Evolutionary conservation across 2,888 invertebrate species (phyloP).

Genomic region (Eustalomyia histrio): DNA sequence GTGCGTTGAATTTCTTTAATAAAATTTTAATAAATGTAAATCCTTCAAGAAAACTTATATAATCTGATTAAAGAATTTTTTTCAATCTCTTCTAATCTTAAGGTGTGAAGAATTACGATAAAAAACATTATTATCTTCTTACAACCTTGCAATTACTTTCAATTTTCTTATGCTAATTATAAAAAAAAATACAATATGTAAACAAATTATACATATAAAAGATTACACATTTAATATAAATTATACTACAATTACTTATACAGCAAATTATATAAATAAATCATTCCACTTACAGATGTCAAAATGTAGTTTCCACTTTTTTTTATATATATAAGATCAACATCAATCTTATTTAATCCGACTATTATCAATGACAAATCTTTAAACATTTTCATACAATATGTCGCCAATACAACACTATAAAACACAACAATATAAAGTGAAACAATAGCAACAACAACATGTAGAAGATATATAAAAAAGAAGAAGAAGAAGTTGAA

Average conservation of each 20-base stretch:
- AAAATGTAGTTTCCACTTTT: conserved; percentile 38
- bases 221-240: not conserved
- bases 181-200: not conserved
- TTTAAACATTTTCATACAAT: conserved; percentile 66
- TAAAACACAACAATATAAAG: conserved; percentile 26
- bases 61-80: too few relatives aligned
- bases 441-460: conserved; percentile 55
- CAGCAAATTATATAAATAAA: conserved; percentile 42
- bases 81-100: too few relatives aligned
- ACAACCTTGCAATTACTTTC: not conserved
- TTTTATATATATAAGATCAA: conserved; percentile 49
- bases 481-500: conserved; percentile 38
- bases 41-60: too few relatives aligned
- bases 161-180: not conserved
- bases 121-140: too few relatives aligned
- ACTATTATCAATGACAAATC: conserved; percentile 66
- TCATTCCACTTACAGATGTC: conserved; percentile 63
- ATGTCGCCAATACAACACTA: conserved; percentile 59
- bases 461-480: not conserved
- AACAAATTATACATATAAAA: not conserved
- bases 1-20: too few relatives aligned
- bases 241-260: not conserved
- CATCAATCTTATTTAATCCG: conserved; percentile 66
- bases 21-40: too few relatives aligned
- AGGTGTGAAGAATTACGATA: too few relatives aligned